Conservation (phyloP, 2,797 vertebrate species). For the Sebastes melanostomus region DNA sequence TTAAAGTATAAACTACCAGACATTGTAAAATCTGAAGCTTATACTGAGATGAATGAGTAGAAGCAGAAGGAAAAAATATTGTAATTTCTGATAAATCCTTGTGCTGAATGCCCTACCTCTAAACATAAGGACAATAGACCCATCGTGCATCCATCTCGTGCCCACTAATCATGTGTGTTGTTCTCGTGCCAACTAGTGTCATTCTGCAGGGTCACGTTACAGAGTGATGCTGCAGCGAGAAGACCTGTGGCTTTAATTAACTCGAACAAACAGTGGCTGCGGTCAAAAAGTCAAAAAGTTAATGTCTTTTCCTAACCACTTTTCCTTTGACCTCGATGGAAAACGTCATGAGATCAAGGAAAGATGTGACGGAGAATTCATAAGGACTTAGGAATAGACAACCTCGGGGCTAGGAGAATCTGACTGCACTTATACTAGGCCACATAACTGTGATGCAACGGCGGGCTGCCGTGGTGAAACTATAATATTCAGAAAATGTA, state of each 20-base stretch:
- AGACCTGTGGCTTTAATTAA: slow-evolving; percentile 41
- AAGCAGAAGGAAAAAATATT: not conserved
- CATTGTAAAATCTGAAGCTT: not conserved
- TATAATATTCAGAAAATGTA: no score
- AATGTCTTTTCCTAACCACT: no score
- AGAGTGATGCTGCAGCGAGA: slow-evolving; percentile 12
- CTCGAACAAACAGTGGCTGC: not conserved
- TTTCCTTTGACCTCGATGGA: no score
- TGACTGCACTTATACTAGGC: no score
- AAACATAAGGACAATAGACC: not conserved
- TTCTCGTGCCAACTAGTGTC: slow-evolving; percentile 14
- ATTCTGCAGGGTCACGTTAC: slow-evolving; percentile 17
- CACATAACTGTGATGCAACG: no score
- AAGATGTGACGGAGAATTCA: no score
- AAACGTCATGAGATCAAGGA: no score
- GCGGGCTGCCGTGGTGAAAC: no score
- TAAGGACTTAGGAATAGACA: no score
- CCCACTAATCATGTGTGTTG: not conserved
- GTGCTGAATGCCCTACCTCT: not conserved
- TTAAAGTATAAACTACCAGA: not conserved
- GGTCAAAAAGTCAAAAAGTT: no score
- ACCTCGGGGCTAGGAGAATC: no score
- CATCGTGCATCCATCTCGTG: not conserved
- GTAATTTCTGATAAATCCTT: not conserved
- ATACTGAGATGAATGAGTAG: not conserved